Evolutionary conservation across 2,888 invertebrate species (phyloP).

Genomic region (Itoplectis maculator): DNA sequence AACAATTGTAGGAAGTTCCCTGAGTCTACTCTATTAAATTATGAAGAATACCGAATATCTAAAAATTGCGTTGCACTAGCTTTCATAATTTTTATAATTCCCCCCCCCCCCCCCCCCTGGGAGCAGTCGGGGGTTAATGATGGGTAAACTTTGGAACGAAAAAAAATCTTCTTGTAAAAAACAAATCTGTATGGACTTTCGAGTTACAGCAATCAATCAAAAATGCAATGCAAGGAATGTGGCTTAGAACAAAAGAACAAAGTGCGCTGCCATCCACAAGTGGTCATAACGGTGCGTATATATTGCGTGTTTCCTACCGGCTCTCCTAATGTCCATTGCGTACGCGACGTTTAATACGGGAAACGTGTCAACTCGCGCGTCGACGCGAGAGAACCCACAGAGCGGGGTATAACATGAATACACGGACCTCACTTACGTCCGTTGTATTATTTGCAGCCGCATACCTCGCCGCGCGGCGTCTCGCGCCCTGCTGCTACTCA

Average conservation of each 20-base stretch:
- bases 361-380: slow-evolving; percentile 60
- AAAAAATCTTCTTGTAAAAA: too few species aligned
- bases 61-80: too few species aligned
- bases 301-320: not conserved
- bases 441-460: slow-evolving; percentile 61
- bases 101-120: too few species aligned
- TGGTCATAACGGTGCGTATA: slow-evolving; percentile 57
- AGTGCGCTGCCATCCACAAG: slow-evolving; percentile 20
- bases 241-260: not conserved
- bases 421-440: slow-evolving; percentile 45
- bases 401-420: slow-evolving; percentile 17
- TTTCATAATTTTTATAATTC: too few species aligned
- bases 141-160: too few species aligned
- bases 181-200: too few species aligned
- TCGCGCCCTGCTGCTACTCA: slow-evolving; percentile 3
- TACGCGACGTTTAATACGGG: slow-evolving; percentile 34
- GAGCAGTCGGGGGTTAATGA: too few species aligned
- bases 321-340: slow-evolving; percentile 43
- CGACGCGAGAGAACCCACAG: slow-evolving; percentile 7
- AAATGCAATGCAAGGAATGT: not conserved
- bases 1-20: too few species aligned
- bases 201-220: too few species aligned
- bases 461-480: slow-evolving; percentile 52
- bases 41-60: too few species aligned
- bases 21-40: too few species aligned